Conservation (phyloP, 1,140 invertebrate species). For the Venturia canescens region DNA sequence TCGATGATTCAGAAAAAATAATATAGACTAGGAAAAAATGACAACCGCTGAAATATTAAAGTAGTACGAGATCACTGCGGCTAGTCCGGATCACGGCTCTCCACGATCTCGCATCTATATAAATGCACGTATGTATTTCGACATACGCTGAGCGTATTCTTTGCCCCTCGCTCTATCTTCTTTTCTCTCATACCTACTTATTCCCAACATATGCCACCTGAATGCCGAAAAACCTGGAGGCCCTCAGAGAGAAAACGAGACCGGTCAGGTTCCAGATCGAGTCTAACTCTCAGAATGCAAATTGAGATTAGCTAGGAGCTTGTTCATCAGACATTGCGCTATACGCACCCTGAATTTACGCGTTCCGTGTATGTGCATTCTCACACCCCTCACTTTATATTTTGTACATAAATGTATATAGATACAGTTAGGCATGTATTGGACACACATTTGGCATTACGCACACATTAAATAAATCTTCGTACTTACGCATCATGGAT, state of each 20-base stretch:
- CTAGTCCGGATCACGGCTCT: constrained; percentile 66
- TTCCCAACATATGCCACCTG: constrained; percentile 73
- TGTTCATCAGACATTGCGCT: constrained; percentile 15
- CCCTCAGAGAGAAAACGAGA: constrained; percentile 58
- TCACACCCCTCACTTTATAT: neutral
- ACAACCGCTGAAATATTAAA: constrained; percentile 62
- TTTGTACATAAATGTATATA: neutral
- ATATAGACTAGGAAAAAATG: constrained; percentile 51
- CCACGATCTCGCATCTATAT: constrained; percentile 25
- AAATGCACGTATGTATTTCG: constrained; percentile 14
- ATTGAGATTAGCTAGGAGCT: constrained; percentile 61
- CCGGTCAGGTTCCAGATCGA: constrained; percentile 72
- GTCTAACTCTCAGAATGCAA: constrained; percentile 66
- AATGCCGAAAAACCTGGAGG: constrained; percentile 65
- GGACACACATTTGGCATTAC: constrained; percentile 47
- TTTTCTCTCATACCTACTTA: constrained; percentile 30
- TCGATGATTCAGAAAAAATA: no score
- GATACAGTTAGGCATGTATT: constrained; percentile 7
- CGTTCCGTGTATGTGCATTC: neutral
- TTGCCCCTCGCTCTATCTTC: constrained; percentile 21
- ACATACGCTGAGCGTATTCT: constrained; percentile 51
- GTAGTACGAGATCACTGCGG: constrained; percentile 60
- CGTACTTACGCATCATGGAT: constrained; percentile 43
- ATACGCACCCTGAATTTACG: neutral
- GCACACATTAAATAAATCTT: constrained; percentile 50